Base-by-base conservation (phyloP, 2,113 vertebrate species). In the Lathamus discolor region DNA sequence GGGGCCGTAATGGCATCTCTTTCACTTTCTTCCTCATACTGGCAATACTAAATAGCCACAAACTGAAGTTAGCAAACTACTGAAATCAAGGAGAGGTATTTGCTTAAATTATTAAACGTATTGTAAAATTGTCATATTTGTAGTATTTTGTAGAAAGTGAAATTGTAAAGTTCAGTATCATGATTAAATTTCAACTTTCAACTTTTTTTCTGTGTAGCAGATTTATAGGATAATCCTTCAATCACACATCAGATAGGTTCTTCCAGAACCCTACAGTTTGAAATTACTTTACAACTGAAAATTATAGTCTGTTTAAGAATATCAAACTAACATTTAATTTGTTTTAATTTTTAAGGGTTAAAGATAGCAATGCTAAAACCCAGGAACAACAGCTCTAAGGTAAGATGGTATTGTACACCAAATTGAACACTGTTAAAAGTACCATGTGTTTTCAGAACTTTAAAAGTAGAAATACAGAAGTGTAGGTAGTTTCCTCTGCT, bases 331-430 rank as follows among this genome's bases (percentile, higher is more conserved):
- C 51, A 24, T 78, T 84, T 83, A 0, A 43, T 77, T 62, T 92
- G 13, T 88, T 97, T 95, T 96, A 13, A 64, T 93, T 54, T 97
- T 97, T 67, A 68, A 97, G 97, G 90, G 33, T 86, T 95, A 91
- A 81, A 88, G 80, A 62, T 52, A 67, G 54, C 82, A 52, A 64
- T 86, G 64, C 11, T 67, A 64, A 96, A 88, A 73, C 23, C 54
- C 22, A 89, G 51, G 62, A 92, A 68, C 44, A 72, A 10, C 68
- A 94, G 52, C 87, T 86, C 61, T n/a, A 37, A 62, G 98, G 98
- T 98, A 97, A 98, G 97, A 76, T 49, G 15, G 41, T 20, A 18
- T 81, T 82, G 57, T 48, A 31, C 61, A 19, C 76, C n/a, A 94
- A 92, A 77, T 19, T 68, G 13, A 87, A 64, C 18, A 72, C 23